Evolutionary conservation across 2,113 vertebrate genomes (phyloP).

Genomic region (Egretta garzetta): DNA sequence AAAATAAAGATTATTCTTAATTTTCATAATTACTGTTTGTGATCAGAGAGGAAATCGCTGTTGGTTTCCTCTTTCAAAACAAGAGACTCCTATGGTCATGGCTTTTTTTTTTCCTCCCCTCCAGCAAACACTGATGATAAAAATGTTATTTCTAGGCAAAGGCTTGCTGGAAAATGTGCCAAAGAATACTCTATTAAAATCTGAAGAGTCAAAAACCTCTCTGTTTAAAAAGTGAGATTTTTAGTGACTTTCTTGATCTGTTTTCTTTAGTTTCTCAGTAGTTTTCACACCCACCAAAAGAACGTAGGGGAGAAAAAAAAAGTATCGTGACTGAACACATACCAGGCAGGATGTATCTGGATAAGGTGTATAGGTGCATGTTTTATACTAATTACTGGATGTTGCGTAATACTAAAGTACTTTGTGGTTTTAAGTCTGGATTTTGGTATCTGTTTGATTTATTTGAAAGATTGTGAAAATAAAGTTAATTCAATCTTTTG

Average conservation of each 20-base stretch:
- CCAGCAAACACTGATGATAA: neutral
- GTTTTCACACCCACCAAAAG: neutral
- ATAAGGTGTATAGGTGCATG: neutral
- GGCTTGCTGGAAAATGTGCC: neutral
- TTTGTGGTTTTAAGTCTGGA: neutral
- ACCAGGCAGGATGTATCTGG: neutral
- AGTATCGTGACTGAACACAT: neutral
- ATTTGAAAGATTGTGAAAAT: neutral
- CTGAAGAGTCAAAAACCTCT: neutral
- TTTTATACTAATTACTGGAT: neutral
- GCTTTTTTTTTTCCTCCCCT: neutral
- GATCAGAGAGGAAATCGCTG: neutral
- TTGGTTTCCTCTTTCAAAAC: neutral
- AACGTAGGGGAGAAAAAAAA: neutral
- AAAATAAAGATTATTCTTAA: neutral
- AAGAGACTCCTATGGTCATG: neutral
- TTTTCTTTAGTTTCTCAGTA: neutral
- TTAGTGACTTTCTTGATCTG: neutral
- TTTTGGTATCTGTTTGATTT: neutral
- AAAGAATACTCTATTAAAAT: neutral
- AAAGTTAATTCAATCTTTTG: neutral
- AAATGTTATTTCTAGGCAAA: neutral
- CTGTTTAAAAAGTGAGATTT: neutral
- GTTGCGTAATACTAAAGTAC: neutral
- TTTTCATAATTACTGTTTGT: neutral